Percentiles rank a stretch among this genome's conserved stretches.
Evolutionary conservation across 1,140 invertebrate genomes (phyloP).

Genomic region (Papilio polyxenes): DNA sequence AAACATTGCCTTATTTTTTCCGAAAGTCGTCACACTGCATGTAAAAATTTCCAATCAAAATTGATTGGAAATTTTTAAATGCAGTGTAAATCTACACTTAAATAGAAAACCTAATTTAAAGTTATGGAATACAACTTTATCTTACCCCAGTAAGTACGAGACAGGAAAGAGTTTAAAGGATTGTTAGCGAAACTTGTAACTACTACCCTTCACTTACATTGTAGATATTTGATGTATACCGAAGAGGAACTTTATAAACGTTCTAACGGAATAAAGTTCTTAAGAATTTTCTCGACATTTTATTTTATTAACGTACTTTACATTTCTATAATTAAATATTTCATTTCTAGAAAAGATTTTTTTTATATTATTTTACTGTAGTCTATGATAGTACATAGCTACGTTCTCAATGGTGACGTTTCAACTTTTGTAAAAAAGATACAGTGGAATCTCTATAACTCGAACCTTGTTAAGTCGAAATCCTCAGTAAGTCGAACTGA

Average conservation of each 20-base stretch:
- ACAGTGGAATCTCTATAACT: too few relatives aligned
- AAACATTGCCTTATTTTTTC: too few relatives aligned
- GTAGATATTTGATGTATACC: constrained; percentile 3
- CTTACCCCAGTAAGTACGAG: not conserved
- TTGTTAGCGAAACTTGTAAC: not conserved
- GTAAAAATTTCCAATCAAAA: not conserved
- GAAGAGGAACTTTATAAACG: not conserved
- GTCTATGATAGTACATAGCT: too few relatives aligned
- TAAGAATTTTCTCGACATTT: not conserved
- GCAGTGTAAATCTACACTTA: not conserved
- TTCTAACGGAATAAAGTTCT: not conserved
- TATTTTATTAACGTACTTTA: not conserved
- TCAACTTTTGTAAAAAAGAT: too few relatives aligned
- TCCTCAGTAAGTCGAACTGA: too few relatives aligned
- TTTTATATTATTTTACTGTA: too few relatives aligned
- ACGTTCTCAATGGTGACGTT: too few relatives aligned
- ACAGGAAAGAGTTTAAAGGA: not conserved
- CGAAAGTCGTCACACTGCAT: too few relatives aligned
- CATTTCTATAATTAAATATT: not conserved
- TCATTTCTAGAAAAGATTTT: not conserved
- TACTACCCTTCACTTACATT: not conserved
- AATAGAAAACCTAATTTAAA: not conserved
- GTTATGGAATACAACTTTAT: not conserved
- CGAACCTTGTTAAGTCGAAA: too few relatives aligned
- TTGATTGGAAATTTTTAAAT: too few relatives aligned